phyloP scores from a whole-genome alignment of 2,797 vertebrate species.

The Novumbra hubbsi region DNA sequence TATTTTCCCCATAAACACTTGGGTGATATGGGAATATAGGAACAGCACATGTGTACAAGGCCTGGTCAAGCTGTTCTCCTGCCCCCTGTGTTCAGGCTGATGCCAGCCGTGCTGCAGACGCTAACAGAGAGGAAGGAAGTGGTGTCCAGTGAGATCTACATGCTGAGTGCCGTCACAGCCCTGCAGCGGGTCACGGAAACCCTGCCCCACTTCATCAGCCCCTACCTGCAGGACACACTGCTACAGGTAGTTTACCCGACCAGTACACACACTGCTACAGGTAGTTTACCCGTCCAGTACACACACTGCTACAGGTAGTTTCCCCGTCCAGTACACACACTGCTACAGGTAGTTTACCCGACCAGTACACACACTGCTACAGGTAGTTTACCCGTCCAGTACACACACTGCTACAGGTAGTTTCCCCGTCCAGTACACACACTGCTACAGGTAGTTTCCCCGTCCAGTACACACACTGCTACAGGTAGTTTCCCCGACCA shows the following conservation, averaged over 20 bases:
- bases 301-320: neutral
- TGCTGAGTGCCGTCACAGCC: slow-evolving; percentile 88
- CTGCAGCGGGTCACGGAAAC: slow-evolving; percentile 86
- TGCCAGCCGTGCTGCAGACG: slow-evolving; percentile 81
- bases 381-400: too few relatives aligned
- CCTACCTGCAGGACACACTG: slow-evolving; percentile 83
- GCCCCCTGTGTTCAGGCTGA: slow-evolving; percentile 71
- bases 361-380: too few relatives aligned
- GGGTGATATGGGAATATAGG: neutral
- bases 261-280: neutral
- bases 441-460: neutral
- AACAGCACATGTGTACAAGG: neutral
- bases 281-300: too few relatives aligned
- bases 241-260: slow-evolving; percentile 65
- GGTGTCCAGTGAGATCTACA: slow-evolving; percentile 81
- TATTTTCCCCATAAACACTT: neutral
- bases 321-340: neutral
- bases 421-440: neutral
- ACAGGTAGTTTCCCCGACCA: neutral
- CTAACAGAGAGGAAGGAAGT: slow-evolving; percentile 78
- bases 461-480: neutral
- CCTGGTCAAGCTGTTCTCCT: neutral
- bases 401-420: too few relatives aligned
- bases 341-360: too few relatives aligned
- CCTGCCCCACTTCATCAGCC: slow-evolving; percentile 90